Conservation (phyloP, 2,888 invertebrate genomes). For the Brachypalpus laphriformis region DNA sequence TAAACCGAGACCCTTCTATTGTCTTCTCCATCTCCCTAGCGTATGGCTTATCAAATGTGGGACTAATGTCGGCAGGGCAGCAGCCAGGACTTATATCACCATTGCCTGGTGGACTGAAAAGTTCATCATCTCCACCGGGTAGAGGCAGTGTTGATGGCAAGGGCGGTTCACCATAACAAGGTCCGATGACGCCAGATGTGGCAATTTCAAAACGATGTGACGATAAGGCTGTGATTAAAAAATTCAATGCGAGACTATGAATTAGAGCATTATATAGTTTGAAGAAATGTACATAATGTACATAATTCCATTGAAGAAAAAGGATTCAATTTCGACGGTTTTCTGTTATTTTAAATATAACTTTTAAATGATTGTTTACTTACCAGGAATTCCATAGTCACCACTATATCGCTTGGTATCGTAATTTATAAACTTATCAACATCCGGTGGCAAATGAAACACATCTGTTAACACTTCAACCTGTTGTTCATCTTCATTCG, state of each 20-base stretch:
- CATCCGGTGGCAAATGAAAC: slow-evolving; percentile 87
- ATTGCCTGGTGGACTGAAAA: slow-evolving; percentile 89
- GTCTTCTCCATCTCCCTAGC: slow-evolving; percentile 95
- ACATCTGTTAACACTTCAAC: slow-evolving; percentile 91
- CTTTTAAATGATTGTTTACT: slow-evolving; percentile 69
- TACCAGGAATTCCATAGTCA: slow-evolving; percentile 89
- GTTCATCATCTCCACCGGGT: slow-evolving; percentile 92
- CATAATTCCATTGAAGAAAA: no score
- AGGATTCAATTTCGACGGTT: no score
- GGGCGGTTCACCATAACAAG: slow-evolving; percentile 87
- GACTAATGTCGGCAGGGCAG: slow-evolving; percentile 86
- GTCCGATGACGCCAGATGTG: slow-evolving; percentile 86
- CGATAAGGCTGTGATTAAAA: slow-evolving; percentile 81
- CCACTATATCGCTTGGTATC: slow-evolving; percentile 86
- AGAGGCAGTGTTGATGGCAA: slow-evolving; percentile 87
- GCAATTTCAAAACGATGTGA: slow-evolving; percentile 86
- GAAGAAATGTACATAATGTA: no score
- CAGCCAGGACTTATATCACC: slow-evolving; percentile 84
- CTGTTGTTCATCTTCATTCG: slow-evolving; percentile 85
- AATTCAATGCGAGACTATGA: no score
- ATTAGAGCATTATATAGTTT: no score
- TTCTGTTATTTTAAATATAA: no score
- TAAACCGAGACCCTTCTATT: slow-evolving; percentile 95
- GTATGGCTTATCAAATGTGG: slow-evolving; percentile 91
- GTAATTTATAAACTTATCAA: slow-evolving; percentile 87